Evolutionary conservation across 2,113 vertebrate genomes (phyloP).

Genomic region (Aptenodytes patagonicus): DNA sequence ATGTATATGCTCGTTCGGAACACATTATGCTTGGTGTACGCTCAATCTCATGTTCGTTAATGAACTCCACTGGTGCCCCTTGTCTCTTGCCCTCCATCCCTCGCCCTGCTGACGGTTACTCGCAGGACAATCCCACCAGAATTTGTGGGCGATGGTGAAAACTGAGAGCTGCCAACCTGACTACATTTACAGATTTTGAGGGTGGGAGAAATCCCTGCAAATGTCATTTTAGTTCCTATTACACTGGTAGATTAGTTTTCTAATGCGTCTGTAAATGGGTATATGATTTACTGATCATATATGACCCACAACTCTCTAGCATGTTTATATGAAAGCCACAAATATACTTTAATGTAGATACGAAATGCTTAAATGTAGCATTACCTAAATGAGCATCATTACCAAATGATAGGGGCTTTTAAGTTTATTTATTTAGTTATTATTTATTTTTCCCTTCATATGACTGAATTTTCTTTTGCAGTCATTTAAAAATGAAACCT

Average conservation of each 20-base stretch:
- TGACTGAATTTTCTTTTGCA: neutral
- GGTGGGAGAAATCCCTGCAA: neutral
- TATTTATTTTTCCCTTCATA: neutral
- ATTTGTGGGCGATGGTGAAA: fast-evolving
- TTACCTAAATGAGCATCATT: neutral
- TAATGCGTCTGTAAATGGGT: neutral
- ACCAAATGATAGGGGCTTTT: neutral
- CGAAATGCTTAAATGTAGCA: neutral
- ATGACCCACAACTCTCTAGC: neutral
- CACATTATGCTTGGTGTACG: fast-evolving
- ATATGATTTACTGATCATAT: neutral
- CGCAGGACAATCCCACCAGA: neutral
- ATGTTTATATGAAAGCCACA: neutral
- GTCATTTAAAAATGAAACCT: neutral
- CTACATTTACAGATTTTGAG: neutral
- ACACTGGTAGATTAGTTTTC: neutral
- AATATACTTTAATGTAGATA: neutral
- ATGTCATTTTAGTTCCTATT: neutral
- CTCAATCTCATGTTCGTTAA: neutral
- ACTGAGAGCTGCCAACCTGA: neutral
- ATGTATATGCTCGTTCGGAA: neutral
- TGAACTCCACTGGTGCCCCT: neutral
- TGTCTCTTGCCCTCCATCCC: neutral
- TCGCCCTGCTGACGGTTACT: neutral
- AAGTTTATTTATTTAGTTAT: neutral